Evolutionary conservation across 2,888 invertebrate genomes (phyloP), one percentile per base, ranked within the genome.

Genomic region (Lepidonotus clava): DNA sequence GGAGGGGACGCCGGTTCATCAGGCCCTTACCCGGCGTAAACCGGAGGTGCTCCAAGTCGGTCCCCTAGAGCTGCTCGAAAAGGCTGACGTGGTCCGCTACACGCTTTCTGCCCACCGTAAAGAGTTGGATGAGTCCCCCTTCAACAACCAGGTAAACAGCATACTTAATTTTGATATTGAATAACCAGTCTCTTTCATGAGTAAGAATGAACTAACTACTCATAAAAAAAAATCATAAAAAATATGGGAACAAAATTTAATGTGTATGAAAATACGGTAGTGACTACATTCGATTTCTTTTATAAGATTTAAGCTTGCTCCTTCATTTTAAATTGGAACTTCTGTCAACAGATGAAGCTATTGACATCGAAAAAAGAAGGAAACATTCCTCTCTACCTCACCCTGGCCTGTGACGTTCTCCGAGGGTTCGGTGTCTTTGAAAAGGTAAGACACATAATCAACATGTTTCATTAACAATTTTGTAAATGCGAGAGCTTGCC

Each of bases 351-450:
- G 93, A 91, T 95, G 93, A 92, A 93, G 87, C 86, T 93, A 83
- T 89, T 95, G 67, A 90, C 93, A 53, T 91, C 92, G 4, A 95
- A 95, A 91, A 93, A 92, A 53, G 95, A 95, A 83, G 93, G 94
- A n/a, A 90, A 89, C 83, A 92, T 91, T 36, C 94, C 95, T 0
- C 90, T 94, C 36, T 95, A 92, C 90, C 90, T 95, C 87, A 92
- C 90, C 80, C 90, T 95, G 51, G 94, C 94, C 36, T 95, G 95
- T 92, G 94, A 95, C 88, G 94, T 94, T 88, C 91, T 95, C 6
- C 88, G 94, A 41, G 91, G 93, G 34, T 93, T 92, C 91, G 94
- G 94, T 14, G 90, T 93, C 11, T 94, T 93, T 92, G 94, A 94
- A 85, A 91, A 92, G 91, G 94, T 94, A 86, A 85, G 83, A 76